Percentiles rank a stretch among this genome's conserved stretches.
These are phyloP conservation scores for Campoplex nolae DNA, from an alignment of 2,888 invertebrate species.

Conservation along the genomic window DNA sequence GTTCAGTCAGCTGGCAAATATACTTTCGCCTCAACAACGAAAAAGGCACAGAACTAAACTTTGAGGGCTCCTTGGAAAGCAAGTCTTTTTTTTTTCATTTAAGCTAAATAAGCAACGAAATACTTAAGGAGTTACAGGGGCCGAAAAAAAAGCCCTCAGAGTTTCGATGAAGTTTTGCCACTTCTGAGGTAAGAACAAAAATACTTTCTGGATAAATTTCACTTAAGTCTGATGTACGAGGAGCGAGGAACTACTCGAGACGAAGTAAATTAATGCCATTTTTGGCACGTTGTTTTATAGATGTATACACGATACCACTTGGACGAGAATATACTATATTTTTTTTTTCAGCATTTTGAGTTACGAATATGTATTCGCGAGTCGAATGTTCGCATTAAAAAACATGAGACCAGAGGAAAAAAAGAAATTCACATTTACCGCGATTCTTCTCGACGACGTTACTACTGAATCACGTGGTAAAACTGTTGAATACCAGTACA, in stretches of 20 bases:
- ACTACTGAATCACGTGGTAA: slow-evolving; percentile 8
- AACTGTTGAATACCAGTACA: slow-evolving; percentile 24
- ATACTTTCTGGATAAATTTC: slow-evolving; percentile 5
- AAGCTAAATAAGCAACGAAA: slow-evolving; percentile 25
- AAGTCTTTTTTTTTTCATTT: slow-evolving; percentile 9
- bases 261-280: neutral
- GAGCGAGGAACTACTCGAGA: neutral
- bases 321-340: neutral
- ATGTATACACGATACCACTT: neutral
- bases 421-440: slow-evolving; percentile 9
- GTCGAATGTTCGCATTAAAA: neutral
- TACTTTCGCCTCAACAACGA: neutral
- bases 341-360: neutral
- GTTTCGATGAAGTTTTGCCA: slow-evolving; percentile 7
- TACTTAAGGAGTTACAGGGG: neutral
- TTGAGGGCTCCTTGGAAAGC: neutral
- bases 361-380: neutral
- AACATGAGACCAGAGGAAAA: neutral
- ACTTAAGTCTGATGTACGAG: neutral
- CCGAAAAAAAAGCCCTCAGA: neutral
- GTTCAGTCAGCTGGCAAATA: slow-evolving; percentile 44
- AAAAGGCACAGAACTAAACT: neutral
- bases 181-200: neutral
- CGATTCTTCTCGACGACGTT: neutral
- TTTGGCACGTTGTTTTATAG: neutral